Evolutionary conservation across 2,888 invertebrate genomes (phyloP).

Genomic region (Boloria euphrosyne): DNA sequence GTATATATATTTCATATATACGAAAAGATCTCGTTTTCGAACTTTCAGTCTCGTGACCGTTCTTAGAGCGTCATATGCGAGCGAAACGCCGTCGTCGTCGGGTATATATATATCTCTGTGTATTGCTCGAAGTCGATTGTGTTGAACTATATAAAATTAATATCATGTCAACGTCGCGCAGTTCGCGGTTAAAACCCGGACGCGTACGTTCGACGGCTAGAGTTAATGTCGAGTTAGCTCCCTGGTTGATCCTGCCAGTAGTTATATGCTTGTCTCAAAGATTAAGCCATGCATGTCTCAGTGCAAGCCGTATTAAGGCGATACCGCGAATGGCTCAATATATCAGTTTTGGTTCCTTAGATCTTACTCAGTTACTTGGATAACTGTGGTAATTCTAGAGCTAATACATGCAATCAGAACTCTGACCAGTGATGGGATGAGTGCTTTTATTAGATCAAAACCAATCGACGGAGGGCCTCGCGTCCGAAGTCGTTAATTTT

Average conservation of each 20-base stretch:
- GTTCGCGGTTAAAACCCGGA: not conserved
- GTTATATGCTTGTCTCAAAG: constrained; percentile 86
- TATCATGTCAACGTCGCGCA: not conserved
- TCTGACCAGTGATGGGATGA: constrained; percentile 69
- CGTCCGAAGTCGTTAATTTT: constrained; percentile 64
- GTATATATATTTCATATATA: not conserved
- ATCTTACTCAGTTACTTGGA: constrained; percentile 76
- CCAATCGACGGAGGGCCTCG: constrained; percentile 69
- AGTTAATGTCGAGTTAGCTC: constrained; percentile 43
- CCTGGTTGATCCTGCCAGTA: constrained; percentile 84
- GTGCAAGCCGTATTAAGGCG: constrained; percentile 81
- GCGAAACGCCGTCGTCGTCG: no score
- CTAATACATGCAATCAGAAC: constrained; percentile 84
- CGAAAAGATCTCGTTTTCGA: not conserved
- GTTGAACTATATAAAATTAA: no score
- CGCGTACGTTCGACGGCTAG: not conserved
- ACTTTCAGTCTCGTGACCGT: constrained; percentile 9
- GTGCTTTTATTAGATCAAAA: constrained; percentile 64
- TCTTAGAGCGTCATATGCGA: no score
- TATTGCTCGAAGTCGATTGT: no score
- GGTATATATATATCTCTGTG: no score
- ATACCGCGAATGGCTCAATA: constrained; percentile 84
- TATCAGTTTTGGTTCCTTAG: constrained; percentile 83
- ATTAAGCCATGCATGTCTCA: constrained; percentile 86
- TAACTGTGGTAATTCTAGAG: constrained; percentile 85